These are phyloP conservation scores for Drosophila robusta DNA, from an alignment of 2,888 invertebrate genomes.

Conservation along the genomic window DNA sequence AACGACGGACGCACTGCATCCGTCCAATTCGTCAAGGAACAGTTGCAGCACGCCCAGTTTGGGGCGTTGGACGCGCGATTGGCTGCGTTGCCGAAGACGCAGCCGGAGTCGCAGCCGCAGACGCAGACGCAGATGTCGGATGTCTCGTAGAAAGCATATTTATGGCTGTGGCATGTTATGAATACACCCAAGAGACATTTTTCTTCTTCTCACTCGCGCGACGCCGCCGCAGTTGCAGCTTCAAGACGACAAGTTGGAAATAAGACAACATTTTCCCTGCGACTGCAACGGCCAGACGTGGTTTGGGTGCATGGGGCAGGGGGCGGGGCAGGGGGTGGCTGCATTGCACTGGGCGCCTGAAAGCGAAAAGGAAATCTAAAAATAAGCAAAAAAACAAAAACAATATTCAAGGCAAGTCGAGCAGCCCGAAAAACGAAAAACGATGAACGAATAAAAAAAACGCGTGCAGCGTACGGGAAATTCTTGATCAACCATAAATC, in stretches of 20 bases:
- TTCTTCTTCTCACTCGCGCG: constrained; percentile 75
- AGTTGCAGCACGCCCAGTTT: constrained; percentile 73
- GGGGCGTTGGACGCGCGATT: constrained; percentile 59
- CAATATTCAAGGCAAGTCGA: constrained; percentile 31
- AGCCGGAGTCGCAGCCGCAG: constrained; percentile 19
- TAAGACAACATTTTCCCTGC: constrained; percentile 23
- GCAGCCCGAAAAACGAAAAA: constrained; percentile 21
- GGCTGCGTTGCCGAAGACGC: constrained; percentile 48
- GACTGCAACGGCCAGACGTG: constrained; percentile 27
- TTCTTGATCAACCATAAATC: constrained; percentile 83
- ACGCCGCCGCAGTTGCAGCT: constrained; percentile 16
- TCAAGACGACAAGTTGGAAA: constrained; percentile 53
- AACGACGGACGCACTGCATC: constrained; percentile 69
- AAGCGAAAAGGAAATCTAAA: constrained; percentile 73
- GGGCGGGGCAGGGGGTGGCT: constrained; percentile 2
- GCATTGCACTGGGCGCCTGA: constrained; percentile 60
- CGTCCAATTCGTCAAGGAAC: constrained; percentile 79
- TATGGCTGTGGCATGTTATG: constrained; percentile 79
- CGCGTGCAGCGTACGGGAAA: constrained; percentile 75
- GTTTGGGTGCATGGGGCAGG: neutral
- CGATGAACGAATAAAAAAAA: constrained; percentile 42
- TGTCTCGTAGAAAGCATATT: constrained; percentile 76
- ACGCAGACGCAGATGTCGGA: constrained; percentile 55
- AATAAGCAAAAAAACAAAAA: constrained; percentile 55
- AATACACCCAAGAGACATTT: constrained; percentile 80